Conservation (phyloP, 1,140 invertebrate genomes). For the Platyura marginata region DNA sequence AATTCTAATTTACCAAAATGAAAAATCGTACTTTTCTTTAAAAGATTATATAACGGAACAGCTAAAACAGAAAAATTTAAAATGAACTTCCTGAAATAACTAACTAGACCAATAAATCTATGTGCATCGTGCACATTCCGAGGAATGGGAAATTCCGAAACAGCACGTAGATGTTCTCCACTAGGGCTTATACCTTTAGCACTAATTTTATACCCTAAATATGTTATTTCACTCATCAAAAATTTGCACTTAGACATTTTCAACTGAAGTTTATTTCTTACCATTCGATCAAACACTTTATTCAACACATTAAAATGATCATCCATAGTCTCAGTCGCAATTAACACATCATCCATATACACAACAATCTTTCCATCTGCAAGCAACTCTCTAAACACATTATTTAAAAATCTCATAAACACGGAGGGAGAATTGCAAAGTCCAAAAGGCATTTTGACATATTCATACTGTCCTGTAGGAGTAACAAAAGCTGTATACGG, state of each 20-base stretch:
- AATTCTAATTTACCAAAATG: constrained; percentile 2
- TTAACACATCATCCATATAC: constrained; percentile 6
- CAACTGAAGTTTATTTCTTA: constrained; percentile 16
- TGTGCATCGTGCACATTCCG: constrained; percentile 13
- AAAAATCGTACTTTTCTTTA: constrained; percentile 10
- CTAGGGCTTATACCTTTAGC: constrained; percentile 9
- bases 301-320: constrained; percentile 7
- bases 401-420: constrained; percentile 22
- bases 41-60: constrained; percentile 13
- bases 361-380: constrained; percentile 3
- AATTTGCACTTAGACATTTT: constrained; percentile 22
- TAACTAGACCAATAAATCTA: constrained; percentile 19
- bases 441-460: constrained; percentile 7
- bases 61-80: constrained; percentile 13
- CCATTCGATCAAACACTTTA: constrained; percentile 10
- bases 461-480: constrained; percentile 14
- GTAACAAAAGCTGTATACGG: constrained; percentile 16
- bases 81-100: constrained; percentile 23
- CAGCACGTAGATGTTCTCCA: constrained; percentile 12
- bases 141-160: constrained; percentile 7
- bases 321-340: constrained; percentile 1
- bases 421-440: constrained; percentile 14
- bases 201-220: constrained; percentile 14
- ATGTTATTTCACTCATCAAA: constrained; percentile 13
- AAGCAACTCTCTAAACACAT: constrained; percentile 11